Base-by-base conservation (phyloP, 2,113 vertebrate genomes). In the Oreochromis aureus region DNA sequence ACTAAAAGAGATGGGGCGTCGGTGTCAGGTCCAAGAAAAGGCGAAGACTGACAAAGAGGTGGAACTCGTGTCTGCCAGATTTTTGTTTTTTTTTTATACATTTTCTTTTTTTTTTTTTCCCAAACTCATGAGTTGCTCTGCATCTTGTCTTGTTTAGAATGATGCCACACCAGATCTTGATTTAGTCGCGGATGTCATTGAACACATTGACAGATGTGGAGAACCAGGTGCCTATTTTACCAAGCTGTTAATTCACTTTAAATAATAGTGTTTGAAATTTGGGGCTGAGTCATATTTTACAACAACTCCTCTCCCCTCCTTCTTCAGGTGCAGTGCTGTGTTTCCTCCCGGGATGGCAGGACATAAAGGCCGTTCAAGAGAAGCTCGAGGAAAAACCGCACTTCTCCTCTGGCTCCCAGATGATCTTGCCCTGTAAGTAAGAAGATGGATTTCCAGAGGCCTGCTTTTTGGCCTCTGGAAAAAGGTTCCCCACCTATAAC, bases 341-440 rank as follows among this genome's bases (percentile, higher is more conserved):
- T 95, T 99, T 99, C 93, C 97, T 99, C 30, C 98, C 99, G 0
- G 98, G 98, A 2, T 99, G 98, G 99, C 99, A 99, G 93, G 98
- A 99, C 63, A 99, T 99, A 94, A 97, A 96, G 81, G 96, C 96
- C 3, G 97, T 99, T 66, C 97, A 99, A 91, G 96, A 99, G 84
- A 97, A 96, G 30, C 97, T 99, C 22, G 91, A 98, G 30, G 95
- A 94, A 90, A 97, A 92, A 51, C 88, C 89, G 0, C 92, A 95
- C 5, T 94, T 96, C 4, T 97, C 95, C 82, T 96, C 95, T 24
- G 97, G 95, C 91, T 97, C 96, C 36, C 97, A 96, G 87, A 96
- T 98, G 36, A 97, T 99, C 89, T 24, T 99, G 5, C 98, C 98
- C 89, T 95, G 98, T 99, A 96, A 97, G 97, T 96, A 96, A 88